Evolutionary conservation across 1,140 invertebrate species (phyloP).

Genomic region (Cydia strobilella): DNA sequence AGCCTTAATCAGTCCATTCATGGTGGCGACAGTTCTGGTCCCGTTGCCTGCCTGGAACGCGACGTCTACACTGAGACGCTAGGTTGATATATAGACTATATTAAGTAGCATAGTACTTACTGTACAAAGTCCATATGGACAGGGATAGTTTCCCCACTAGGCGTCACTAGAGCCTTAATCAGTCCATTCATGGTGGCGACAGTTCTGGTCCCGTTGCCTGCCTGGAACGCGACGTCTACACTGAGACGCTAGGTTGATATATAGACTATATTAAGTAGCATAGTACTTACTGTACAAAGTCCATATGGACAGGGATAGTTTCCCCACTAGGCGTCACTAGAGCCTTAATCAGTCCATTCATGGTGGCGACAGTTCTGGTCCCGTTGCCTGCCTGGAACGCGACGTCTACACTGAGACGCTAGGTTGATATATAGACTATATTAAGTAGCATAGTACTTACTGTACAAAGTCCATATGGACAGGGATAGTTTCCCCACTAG

Average conservation of each 20-base stretch:
- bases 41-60: constrained; percentile 57
- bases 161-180: constrained; percentile 56
- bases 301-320: constrained; percentile 64
- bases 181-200: constrained; percentile 55
- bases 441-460: too few relatives aligned
- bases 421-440: too few relatives aligned
- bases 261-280: too few relatives aligned
- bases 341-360: constrained; percentile 59
- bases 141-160: constrained; percentile 52
- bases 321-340: constrained; percentile 51
- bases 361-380: constrained; percentile 49
- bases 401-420: too few relatives aligned
- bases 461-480: constrained; percentile 69
- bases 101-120: too few relatives aligned
- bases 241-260: constrained; percentile 48
- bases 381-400: constrained; percentile 56
- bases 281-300: constrained; percentile 72
- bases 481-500: constrained; percentile 52
- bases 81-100: too few relatives aligned
- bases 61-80: too few relatives aligned
- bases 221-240: constrained; percentile 57
- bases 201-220: constrained; percentile 53
- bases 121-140: constrained; percentile 69
- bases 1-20: not conserved
- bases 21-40: constrained; percentile 39